These are phyloP conservation scores for Antheraea pernyi DNA, from an alignment of 1,140 invertebrate species.

Conservation along the genomic window DNA sequence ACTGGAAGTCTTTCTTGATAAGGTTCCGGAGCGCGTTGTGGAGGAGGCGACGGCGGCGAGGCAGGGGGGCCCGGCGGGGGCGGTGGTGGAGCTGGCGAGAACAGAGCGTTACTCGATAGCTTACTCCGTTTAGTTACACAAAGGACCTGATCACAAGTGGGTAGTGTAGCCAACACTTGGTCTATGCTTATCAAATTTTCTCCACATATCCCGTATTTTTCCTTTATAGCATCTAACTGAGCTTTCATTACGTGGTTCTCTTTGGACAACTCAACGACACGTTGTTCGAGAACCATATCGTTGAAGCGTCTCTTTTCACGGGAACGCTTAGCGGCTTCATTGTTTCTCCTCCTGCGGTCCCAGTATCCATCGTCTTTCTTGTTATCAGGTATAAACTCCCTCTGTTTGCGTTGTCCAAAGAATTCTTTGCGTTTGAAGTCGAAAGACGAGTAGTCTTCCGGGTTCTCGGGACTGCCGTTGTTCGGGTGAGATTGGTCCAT, in stretches of 20 bases:
- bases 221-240: slow-evolving; percentile 94
- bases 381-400: slow-evolving; percentile 97
- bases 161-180: slow-evolving; percentile 91
- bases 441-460: slow-evolving; percentile 70
- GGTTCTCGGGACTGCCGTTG: slow-evolving; percentile 61
- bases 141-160: slow-evolving; percentile 89
- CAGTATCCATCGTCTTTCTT: slow-evolving; percentile 99
- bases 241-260: slow-evolving; percentile 96
- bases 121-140: slow-evolving; percentile 90
- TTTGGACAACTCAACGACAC: slow-evolving; percentile 95
- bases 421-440: slow-evolving; percentile 86
- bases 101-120: slow-evolving; percentile 79
- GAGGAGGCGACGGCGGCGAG: slow-evolving; percentile 79
- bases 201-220: slow-evolving; percentile 95
- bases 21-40: slow-evolving; percentile 76
- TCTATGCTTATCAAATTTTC: slow-evolving; percentile 92
- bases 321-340: slow-evolving; percentile 96
- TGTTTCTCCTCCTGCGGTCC: slow-evolving; percentile 96
- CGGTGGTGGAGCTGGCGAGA: slow-evolving; percentile 81
- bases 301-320: slow-evolving; percentile 97
- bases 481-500: slow-evolving; percentile 63
- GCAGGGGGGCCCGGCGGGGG: slow-evolving; percentile 85
- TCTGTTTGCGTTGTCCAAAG: slow-evolving; percentile 93
- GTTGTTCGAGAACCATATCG: slow-evolving; percentile 97
- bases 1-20: slow-evolving; percentile 76